Base-by-base conservation (phyloP, 2,888 invertebrate genomes). In the Phragmatobia fuliginosa region DNA sequence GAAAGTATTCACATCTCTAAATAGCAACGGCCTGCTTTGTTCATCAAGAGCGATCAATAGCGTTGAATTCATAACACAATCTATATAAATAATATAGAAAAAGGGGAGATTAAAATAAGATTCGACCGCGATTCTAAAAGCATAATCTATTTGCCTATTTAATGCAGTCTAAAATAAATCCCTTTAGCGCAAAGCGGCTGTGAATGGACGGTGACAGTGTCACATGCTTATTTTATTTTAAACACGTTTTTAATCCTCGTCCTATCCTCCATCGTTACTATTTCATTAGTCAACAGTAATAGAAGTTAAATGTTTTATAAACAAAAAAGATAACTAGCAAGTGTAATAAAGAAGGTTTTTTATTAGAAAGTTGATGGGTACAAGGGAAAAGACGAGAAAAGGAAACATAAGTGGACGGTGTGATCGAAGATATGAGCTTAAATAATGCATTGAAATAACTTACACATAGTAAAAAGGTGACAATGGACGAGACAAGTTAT, bases 131-230 rank as follows among this genome's bases (percentile, higher is more conserved):
- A 86, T 91, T 87, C 76, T 68, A 68, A 78, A 83, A 84, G 82
- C 82, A 79, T 81, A 74, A 81, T 80, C 70, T 84, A 79, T 78
- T 72, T 75, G 77, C 79, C 83, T 58, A 84, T 85, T 87, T 85
- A 84, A 85, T 87, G 83, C 80, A 82, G 76, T 75, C 82, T 82
- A 85, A 90, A 91, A 90, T 90, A 88, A 85, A 71, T 84, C 83
- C 81, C 85, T 87, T 85, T 85, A 86, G 82, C 79, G 18, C 59
- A 64, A 68, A 62, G 36, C 67, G 71, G 66, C 72, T 63, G 86
- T 86, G 77, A 88, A 86, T 76, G 76, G 76, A 77, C 71, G 73
- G 80, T 83, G 85, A 84, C 83, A 83, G 33, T 32, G 16, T 36
- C 16, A 38, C 25, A 33, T 16, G n/a, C 7, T 38, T 56, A n/a